Conservation (phyloP, 2,113 vertebrate genomes). For the Panthera uncia region DNA sequence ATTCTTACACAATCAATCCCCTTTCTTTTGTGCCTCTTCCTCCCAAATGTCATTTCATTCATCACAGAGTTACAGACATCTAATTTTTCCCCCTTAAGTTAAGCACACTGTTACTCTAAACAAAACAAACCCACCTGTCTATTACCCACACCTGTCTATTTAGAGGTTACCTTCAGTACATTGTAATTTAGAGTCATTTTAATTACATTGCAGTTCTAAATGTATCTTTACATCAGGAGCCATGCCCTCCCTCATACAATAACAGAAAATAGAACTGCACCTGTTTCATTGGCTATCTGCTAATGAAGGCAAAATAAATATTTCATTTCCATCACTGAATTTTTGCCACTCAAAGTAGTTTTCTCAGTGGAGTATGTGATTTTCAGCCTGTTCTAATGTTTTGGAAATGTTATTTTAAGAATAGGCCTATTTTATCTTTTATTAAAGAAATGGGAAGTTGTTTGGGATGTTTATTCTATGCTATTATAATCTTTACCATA, state of each 20-base stretch:
- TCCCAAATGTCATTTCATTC: conserved; percentile 35
- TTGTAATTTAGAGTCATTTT: conserved; percentile 29
- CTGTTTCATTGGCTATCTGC: neutral
- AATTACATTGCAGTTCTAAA: neutral
- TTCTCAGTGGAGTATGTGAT: neutral
- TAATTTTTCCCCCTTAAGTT: neutral
- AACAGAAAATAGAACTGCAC: conserved; percentile 4
- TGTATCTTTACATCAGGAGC: neutral
- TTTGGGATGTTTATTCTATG: neutral
- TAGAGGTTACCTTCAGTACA: neutral
- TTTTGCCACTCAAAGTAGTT: neutral
- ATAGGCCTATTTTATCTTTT: neutral
- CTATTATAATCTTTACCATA: neutral
- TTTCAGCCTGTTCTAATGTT: conserved; percentile 7
- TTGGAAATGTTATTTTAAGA: neutral
- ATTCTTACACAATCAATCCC: neutral
- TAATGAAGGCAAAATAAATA: neutral
- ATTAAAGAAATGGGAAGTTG: neutral
- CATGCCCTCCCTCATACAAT: neutral
- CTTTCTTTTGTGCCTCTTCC: neutral
- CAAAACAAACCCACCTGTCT: neutral
- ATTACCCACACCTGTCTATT: neutral
- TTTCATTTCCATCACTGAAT: neutral
- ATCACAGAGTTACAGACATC: neutral
- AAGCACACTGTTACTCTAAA: neutral